phyloP scores from a whole-genome alignment of 2,113 vertebrate species.

The Planiliza haematocheilus region DNA sequence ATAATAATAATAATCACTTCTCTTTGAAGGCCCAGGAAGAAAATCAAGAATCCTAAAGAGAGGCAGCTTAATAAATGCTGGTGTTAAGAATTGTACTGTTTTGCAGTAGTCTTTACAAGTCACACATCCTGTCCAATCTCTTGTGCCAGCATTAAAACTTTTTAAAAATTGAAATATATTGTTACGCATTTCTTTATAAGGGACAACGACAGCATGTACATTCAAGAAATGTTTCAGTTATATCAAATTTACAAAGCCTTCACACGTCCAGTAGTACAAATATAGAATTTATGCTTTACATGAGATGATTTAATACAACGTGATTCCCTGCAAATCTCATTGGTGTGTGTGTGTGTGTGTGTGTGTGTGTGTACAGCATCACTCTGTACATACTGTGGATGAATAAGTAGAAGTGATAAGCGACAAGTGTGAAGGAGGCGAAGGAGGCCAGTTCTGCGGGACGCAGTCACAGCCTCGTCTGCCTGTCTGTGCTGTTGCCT shows the following conservation, averaged over 20 bases:
- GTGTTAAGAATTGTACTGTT: conserved; percentile 45
- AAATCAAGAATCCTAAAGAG: conserved; percentile 36
- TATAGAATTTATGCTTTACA: conserved; percentile 71
- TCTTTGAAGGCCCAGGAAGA: conserved; percentile 32
- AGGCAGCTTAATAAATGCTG: conserved; percentile 60
- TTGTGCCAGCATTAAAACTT: conserved; percentile 33
- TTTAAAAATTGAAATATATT: conserved; percentile 36
- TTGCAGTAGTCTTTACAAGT: conserved; percentile 70
- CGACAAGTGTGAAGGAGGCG: not conserved
- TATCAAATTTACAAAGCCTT: conserved; percentile 69
- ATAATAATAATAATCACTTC: not conserved
- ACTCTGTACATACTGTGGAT: conserved; percentile 24
- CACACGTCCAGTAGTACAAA: conserved; percentile 69
- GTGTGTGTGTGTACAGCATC: conserved; percentile 24
- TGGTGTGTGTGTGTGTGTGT: conserved; percentile 25
- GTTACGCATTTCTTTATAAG: conserved; percentile 22
- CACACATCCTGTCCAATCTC: conserved; percentile 25
- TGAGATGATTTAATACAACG: conserved; percentile 58
- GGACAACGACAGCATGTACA: conserved; percentile 60
- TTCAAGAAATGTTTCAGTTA: conserved; percentile 67
- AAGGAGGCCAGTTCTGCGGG: not conserved
- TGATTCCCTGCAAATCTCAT: conserved; percentile 72
- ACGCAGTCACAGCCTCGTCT: conserved; percentile 86
- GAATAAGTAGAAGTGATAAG: not conserved
- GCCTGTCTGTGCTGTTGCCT: conserved; percentile 85